Base-by-base conservation (phyloP, 2,797 vertebrate genomes). In the Fistularia commersonii region DNA sequence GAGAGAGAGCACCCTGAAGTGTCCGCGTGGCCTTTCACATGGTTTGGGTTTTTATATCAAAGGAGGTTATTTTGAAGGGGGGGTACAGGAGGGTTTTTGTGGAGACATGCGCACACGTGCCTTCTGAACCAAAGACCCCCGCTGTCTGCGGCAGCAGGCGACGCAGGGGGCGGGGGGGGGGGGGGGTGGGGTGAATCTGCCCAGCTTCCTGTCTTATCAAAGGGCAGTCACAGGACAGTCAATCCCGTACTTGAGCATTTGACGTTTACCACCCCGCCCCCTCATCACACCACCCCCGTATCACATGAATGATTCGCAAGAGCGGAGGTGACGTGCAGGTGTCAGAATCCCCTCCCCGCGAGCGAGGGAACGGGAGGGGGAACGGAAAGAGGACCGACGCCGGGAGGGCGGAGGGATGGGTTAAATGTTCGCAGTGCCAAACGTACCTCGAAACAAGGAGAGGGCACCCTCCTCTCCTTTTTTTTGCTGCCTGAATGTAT, bases 401-500 rank as follows among this genome's bases (percentile, higher is more conserved):
- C 7, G 46, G 49, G 59, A 55, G 31, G 1, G 34, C 43, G 57
- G 34, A 51, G 61, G 58, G 66, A 54, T 11, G 59, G 69, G 49
- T 55, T 31, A 47, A 58, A 66, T 74, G 61, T 77, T 64, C 75
- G 79, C 72, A 71, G 86, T 90, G 87, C 88, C 86, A 89, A 86
- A 84, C 41, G 82, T 88, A 88, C 87, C 87, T 89, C 85, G 69
- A 65, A 61, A 61, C 65, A 62, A 60, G 71, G 74, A 70, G 75
- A 72, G 62, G 62, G 34, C 3, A 1, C 34, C 44, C 43, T 57
- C 66, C 66, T 69, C 74, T 75, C 72, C 64, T 66, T 57, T 39
- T n/a, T 35, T 36, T 54, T 71, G 73, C 74, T 79, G 81, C 77
- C 84, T 88, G 87, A 90, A 90, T 90, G 88, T 90, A 88, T 87